Conservation (phyloP, 2,113 vertebrate genomes). For the Calidris pugnax region DNA sequence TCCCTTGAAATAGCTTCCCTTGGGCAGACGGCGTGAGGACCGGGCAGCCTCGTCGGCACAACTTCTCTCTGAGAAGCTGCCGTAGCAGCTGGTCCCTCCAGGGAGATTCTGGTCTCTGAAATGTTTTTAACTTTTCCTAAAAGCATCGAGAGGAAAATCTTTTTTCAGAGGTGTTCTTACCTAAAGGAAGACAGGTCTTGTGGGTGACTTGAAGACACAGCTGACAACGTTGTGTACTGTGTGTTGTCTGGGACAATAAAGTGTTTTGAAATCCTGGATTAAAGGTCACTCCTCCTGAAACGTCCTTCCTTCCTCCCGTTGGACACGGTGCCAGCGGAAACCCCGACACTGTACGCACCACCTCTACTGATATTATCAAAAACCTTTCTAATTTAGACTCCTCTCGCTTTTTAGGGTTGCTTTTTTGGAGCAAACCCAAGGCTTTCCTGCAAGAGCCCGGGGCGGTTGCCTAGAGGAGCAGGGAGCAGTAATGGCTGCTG, state of each 20-base stretch:
- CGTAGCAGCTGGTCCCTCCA: rapidly evolving
- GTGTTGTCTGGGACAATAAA: not conserved
- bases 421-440: not conserved
- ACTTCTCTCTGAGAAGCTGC: not conserved
- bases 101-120: not conserved
- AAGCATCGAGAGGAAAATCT: not conserved
- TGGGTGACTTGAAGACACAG: not conserved
- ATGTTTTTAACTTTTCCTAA: not conserved
- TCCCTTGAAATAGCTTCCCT: constrained; percentile 38
- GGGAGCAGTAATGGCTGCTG: not conserved
- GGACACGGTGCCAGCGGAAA: not conserved
- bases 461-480: not conserved
- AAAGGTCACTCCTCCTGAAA: not conserved
- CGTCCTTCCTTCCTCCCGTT: not conserved
- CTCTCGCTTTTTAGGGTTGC: not conserved
- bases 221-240: not conserved
- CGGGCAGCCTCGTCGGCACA: not conserved
- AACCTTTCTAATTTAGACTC: not conserved
- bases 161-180: not conserved
- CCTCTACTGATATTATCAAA: not conserved
- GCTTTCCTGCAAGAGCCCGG: not conserved
- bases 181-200: not conserved
- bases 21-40: not conserved
- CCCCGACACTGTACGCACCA: not conserved
- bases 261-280: not conserved